Evolutionary conservation across 2,797 vertebrate species (phyloP).

Genomic region (Alcedo quadribrachys): DNA sequence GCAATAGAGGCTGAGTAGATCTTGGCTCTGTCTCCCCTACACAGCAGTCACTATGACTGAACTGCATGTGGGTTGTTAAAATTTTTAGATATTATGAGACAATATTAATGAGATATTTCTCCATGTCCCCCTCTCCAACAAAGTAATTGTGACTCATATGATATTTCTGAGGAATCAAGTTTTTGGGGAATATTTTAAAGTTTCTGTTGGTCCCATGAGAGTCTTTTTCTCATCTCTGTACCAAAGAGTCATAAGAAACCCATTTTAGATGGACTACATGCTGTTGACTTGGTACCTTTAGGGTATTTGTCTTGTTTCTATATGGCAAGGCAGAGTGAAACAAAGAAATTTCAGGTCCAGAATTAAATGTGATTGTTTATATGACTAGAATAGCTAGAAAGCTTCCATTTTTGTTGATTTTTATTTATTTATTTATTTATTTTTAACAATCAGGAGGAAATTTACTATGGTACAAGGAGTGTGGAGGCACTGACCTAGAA

Average conservation of each 20-base stretch:
- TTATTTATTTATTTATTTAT: background rate
- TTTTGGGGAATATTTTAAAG: background rate
- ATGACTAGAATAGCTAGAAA: background rate
- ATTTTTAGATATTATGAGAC: background rate
- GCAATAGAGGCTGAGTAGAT: background rate
- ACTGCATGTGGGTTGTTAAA: background rate
- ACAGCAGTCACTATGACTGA: background rate
- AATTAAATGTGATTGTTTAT: background rate
- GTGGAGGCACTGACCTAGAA: background rate
- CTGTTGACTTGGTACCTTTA: background rate
- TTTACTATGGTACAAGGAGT: background rate
- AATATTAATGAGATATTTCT: slow-evolving; percentile 5
- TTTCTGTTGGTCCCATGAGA: background rate
- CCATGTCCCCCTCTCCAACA: background rate
- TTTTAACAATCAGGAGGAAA: background rate
- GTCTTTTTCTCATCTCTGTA: background rate
- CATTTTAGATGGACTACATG: background rate
- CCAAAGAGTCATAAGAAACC: background rate
- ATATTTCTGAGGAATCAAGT: background rate
- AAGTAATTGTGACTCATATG: slow-evolving; percentile 45
- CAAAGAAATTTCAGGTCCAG: background rate
- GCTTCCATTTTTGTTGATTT: background rate
- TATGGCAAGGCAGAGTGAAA: background rate
- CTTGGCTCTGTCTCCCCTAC: background rate
- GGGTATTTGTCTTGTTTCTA: background rate